phyloP scores from a whole-genome alignment of 2,113 vertebrate species.

The Oenanthe oenanthe region DNA sequence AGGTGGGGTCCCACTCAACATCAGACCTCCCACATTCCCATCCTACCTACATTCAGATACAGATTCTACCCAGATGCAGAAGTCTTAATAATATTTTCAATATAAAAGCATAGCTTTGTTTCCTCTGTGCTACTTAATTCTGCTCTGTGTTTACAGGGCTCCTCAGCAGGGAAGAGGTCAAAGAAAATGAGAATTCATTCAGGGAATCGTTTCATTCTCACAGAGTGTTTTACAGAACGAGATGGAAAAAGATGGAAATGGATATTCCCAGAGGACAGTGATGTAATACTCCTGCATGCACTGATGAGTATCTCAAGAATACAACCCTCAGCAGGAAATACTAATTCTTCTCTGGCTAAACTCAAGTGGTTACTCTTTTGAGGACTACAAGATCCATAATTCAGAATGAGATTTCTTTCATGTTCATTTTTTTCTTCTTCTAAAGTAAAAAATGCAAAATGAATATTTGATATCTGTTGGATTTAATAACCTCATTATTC shows the following conservation, averaged over 20 bases:
- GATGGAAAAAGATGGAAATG: background rate
- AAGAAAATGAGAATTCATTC: constrained; percentile 5
- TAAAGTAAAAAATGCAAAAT: background rate
- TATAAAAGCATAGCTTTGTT: background rate
- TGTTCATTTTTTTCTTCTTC: background rate
- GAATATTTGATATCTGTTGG: background rate
- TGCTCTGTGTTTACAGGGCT: background rate
- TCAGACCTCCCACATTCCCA: background rate
- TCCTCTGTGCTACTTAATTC: background rate
- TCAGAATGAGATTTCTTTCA: background rate
- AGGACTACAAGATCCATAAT: background rate
- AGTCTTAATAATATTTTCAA: background rate
- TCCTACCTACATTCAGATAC: background rate
- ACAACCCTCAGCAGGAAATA: background rate
- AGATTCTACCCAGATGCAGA: background rate
- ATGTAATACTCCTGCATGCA: background rate
- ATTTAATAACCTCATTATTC: background rate
- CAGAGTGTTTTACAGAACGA: background rate
- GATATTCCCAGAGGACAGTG: background rate
- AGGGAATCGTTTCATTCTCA: background rate
- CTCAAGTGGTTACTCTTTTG: background rate
- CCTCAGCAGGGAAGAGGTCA: background rate
- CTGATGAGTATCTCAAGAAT: background rate
- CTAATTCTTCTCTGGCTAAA: background rate
- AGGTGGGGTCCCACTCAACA: background rate